Base-by-base conservation (phyloP, 2,888 invertebrate genomes). In the Leistus spinibarbis region DNA sequence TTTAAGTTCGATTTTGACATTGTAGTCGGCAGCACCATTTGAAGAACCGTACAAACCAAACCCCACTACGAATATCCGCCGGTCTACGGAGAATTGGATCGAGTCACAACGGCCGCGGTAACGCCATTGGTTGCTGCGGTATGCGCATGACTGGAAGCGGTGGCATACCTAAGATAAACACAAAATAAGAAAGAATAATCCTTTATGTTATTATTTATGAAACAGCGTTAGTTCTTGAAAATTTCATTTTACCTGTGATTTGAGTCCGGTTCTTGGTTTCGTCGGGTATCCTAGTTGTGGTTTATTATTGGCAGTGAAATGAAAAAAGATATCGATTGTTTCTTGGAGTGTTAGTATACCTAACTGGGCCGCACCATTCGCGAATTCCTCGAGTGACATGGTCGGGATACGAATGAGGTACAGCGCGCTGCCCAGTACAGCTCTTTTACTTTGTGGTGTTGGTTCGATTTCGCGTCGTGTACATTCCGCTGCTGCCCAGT, bases 1-100 rank as follows among this genome's bases (percentile, higher is more conserved):
- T 86, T 98, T 98, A 68, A 98, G 88, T 86, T 98, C 97, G 81
- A 98, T 97, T 85, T 95, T 95, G 1, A 97, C 97, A 83, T 93
- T 93, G 83, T 98, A 98, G 83, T 97, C 97, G 16, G 97, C 96
- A 63, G 97, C 96, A 76, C 97, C 97, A 82, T 95, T 97, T 62
- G 97, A 97, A 3, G 97, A 98, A 74, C 98, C 98, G 83, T 98
- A 98, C 3, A 98, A 87, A 19, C 98, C 98, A 85, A 97, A 96
- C 60, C 98, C 98, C 69, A 97, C 96, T 69, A 98, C 94, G 84
- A 98, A 98, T 82, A 98, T 96, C 80, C 98, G 90, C 78, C 95
- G 93, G 85, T 98, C 98, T 0, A 97, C 97, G 79, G 95, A 95
- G 86, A 98, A 98, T 84, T 98, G 97, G 84, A 98, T 98, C 76